phyloP scores from a whole-genome alignment of 2,113 vertebrate species.

The Poeciliopsis retropinna region DNA sequence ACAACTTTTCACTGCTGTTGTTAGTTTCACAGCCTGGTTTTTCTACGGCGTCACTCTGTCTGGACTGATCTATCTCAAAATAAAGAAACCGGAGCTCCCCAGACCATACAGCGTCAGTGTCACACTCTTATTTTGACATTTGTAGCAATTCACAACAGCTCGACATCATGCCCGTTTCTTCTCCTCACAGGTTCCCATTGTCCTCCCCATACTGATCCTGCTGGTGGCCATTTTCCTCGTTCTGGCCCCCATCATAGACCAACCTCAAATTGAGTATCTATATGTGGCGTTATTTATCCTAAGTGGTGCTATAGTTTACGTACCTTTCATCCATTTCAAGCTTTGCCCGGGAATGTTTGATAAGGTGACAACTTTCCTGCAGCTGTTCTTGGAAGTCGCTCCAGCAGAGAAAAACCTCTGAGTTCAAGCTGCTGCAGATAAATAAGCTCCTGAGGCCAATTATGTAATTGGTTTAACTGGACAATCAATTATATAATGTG shows the following conservation, averaged over 20 bases:
- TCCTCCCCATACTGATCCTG: conserved; percentile 84
- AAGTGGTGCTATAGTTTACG: conserved; percentile 84
- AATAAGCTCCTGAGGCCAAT: background rate
- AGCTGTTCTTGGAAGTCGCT: conserved; percentile 88
- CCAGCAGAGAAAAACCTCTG: conserved; percentile 80
- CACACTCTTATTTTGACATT: background rate
- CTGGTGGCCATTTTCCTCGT: conserved; percentile 85
- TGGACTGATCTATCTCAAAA: conserved; percentile 88
- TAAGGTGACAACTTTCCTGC: conserved; percentile 83
- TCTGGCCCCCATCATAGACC: conserved; percentile 84
- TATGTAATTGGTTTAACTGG: background rate
- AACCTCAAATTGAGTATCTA: conserved; percentile 85
- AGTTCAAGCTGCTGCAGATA: background rate
- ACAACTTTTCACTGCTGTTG: conserved; percentile 21
- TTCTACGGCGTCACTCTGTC: conserved; percentile 85
- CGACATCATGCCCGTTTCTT: conserved; percentile 7
- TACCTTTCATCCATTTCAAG: conserved; percentile 86
- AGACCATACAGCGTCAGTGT: conserved; percentile 83
- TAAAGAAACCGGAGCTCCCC: conserved; percentile 86
- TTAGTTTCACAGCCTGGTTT: conserved; percentile 89
- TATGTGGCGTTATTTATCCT: conserved; percentile 85
- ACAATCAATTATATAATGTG: background rate
- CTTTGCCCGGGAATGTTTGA: conserved; percentile 77
- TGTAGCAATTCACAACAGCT: background rate
- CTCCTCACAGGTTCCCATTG: conserved; percentile 82